Evolutionary conservation across 2,888 invertebrate species (phyloP).

Genomic region (Parapristionchus giblindavisi): DNA sequence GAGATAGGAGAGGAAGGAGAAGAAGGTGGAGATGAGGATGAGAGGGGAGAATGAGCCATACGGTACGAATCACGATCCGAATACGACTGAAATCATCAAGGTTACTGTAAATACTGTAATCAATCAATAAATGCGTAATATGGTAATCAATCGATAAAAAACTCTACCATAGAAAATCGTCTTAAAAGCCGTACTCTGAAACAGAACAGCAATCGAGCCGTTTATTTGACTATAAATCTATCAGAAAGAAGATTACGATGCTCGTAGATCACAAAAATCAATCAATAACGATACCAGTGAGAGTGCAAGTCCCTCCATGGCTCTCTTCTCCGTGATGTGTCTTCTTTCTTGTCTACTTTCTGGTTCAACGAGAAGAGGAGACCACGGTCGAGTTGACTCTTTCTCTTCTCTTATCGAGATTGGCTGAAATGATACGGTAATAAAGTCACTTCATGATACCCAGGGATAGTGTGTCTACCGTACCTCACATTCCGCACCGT

Average conservation of each 20-base stretch:
- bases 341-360: background rate
- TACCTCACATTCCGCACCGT: slow-evolving; percentile 43
- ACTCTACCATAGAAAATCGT: too few species aligned
- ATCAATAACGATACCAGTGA: slow-evolving; percentile 9
- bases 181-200: too few species aligned
- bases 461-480: background rate
- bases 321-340: background rate
- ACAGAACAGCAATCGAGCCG: too few species aligned
- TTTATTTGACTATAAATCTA: too few species aligned
- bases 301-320: background rate
- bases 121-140: too few species aligned
- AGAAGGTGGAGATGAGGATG: slow-evolving; percentile 3
- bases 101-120: background rate
- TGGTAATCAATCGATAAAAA: too few species aligned
- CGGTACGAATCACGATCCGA: background rate
- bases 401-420: slow-evolving; percentile 13
- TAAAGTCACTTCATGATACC: background rate
- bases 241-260: too few species aligned
- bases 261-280: background rate
- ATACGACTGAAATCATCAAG: slow-evolving; percentile 4
- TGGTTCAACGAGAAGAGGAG: slow-evolving; percentile 14
- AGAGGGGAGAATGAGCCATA: background rate
- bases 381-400: slow-evolving; percentile 14
- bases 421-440: slow-evolving; percentile 27
- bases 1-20: slow-evolving; percentile 14